Percentiles rank a stretch among this genome's conserved stretches.
phyloP scores from a whole-genome alignment of 2,113 vertebrate species.

The Rissa tridactyla region DNA sequence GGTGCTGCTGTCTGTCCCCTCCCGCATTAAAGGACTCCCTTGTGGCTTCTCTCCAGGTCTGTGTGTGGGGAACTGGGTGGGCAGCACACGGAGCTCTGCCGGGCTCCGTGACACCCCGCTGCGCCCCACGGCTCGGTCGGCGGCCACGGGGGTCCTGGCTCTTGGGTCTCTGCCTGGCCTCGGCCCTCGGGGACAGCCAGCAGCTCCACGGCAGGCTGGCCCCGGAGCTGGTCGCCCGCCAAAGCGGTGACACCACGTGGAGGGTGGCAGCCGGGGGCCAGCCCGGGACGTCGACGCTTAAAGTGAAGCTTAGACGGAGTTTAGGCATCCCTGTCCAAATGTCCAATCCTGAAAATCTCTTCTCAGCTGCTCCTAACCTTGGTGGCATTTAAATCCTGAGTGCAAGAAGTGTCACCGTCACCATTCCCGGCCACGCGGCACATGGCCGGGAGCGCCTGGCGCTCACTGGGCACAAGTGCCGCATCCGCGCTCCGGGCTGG shows the following conservation, averaged over 20 bases:
- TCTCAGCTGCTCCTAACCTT: slow-evolving; percentile 57
- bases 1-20: not conserved
- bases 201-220: fast-evolving
- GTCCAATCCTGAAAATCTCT: slow-evolving; percentile 56
- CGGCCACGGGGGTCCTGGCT: not conserved
- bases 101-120: fast-evolving
- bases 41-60: not conserved
- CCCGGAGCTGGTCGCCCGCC: not conserved
- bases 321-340: slow-evolving; percentile 48
- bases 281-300: not conserved
- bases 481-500: fast-evolving
- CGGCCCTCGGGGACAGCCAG: fast-evolving
- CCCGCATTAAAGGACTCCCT: not conserved
- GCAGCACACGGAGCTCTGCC: not conserved
- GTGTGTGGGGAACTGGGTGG: fast-evolving
- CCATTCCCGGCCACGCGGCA: fast-evolving
- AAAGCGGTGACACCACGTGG: not conserved
- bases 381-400: slow-evolving; percentile 57
- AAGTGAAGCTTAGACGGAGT: slow-evolving; percentile 29
- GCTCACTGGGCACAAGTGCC: fast-evolving
- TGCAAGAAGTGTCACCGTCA: not conserved
- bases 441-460: fast-evolving
- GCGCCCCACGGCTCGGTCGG: fast-evolving
- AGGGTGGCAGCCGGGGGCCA: not conserved
- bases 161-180: not conserved